phyloP scores from a whole-genome alignment of 1,140 invertebrate species.

The Hycleus phaleratus region DNA sequence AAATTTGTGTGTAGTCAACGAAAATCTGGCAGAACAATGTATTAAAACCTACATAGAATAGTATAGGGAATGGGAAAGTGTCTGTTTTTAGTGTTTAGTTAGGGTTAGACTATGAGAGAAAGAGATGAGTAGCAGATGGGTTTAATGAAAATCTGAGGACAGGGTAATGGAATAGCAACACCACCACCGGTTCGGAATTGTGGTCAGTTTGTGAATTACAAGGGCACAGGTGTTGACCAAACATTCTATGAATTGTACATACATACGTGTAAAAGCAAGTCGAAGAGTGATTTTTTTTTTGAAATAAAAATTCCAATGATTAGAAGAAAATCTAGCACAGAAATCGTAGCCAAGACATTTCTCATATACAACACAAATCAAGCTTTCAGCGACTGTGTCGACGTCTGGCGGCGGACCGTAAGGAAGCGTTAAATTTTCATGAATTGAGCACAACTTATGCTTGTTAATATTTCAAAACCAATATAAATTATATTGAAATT shows the following conservation, averaged over 20 bases:
- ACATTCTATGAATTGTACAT: not conserved
- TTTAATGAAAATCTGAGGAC: conserved; percentile 11
- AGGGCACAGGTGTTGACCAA: conserved; percentile 3
- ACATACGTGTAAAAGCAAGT: too few relatives aligned
- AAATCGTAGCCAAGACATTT: not conserved
- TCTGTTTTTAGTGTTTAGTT: too few relatives aligned
- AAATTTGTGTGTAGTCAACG: not conserved
- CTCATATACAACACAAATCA: conserved; percentile 7
- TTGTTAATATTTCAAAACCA: too few relatives aligned
- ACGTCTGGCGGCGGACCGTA: not conserved
- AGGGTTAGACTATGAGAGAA: too few relatives aligned
- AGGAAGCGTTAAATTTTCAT: not conserved
- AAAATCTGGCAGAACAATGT: conserved; percentile 3
- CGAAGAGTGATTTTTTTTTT: too few relatives aligned
- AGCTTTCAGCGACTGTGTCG: conserved; percentile 10
- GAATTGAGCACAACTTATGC: not conserved
- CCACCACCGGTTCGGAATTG: conserved; percentile 1
- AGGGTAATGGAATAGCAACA: conserved; percentile 3
- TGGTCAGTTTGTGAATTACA: conserved; percentile 3
- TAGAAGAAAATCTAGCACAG: too few relatives aligned
- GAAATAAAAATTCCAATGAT: too few relatives aligned
- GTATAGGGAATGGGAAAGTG: not conserved
- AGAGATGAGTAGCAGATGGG: conserved; percentile 7
- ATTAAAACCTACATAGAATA: conserved; percentile 4
- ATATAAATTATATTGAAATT: too few relatives aligned